A percentile compares a stretch with the other conserved stretches of the same genome.
These are phyloP conservation scores for Cottoperca gobio DNA, from an alignment of 2,797 vertebrate species.

Conservation along the genomic window DNA sequence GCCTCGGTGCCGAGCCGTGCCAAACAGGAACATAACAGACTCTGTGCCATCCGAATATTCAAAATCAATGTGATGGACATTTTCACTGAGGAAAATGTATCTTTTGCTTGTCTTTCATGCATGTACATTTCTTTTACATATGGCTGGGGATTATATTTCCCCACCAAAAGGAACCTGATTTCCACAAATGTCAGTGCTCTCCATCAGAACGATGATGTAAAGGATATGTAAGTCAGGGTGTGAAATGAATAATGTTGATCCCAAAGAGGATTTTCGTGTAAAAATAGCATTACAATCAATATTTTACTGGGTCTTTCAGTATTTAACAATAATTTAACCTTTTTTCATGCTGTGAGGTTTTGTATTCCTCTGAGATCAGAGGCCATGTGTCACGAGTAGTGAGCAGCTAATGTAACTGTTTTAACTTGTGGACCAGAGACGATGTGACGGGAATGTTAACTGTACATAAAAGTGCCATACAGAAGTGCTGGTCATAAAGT, in stretches of 20 bases:
- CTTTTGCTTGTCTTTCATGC: slow-evolving; percentile 81
- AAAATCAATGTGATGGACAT: slow-evolving; percentile 53
- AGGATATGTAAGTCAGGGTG: slow-evolving; percentile 35
- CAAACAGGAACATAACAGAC: slow-evolving; percentile 35
- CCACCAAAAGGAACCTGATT: slow-evolving; percentile 35
- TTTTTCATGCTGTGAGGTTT: slow-evolving; percentile 69
- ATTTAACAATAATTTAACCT: slow-evolving; percentile 52
- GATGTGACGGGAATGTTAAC: slow-evolving; percentile 62
- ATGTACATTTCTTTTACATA: slow-evolving; percentile 76
- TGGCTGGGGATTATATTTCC: slow-evolving; percentile 30
- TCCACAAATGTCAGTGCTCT: slow-evolving; percentile 34
- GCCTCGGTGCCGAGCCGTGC: slow-evolving; percentile 20
- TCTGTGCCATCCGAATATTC: slow-evolving; percentile 38
- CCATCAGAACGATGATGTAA: slow-evolving; percentile 40
- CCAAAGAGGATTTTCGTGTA: slow-evolving; percentile 68
- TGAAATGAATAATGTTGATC: slow-evolving; percentile 41
- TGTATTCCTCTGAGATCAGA: slow-evolving; percentile 59
- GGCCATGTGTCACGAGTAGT: slow-evolving; percentile 59
- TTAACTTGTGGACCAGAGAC: slow-evolving; percentile 3
- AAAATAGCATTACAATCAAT: slow-evolving; percentile 43
- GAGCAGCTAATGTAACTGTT: slow-evolving; percentile 57
- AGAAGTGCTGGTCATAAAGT: slow-evolving; percentile 56
- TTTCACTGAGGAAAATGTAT: slow-evolving; percentile 69
- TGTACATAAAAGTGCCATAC: slow-evolving; percentile 78
- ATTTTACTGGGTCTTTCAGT: slow-evolving; percentile 66